Percentiles rank a stretch among this genome's conserved stretches.
Conservation (phyloP, 2,888 invertebrate species). For the Stegophylla sp. region DNA sequence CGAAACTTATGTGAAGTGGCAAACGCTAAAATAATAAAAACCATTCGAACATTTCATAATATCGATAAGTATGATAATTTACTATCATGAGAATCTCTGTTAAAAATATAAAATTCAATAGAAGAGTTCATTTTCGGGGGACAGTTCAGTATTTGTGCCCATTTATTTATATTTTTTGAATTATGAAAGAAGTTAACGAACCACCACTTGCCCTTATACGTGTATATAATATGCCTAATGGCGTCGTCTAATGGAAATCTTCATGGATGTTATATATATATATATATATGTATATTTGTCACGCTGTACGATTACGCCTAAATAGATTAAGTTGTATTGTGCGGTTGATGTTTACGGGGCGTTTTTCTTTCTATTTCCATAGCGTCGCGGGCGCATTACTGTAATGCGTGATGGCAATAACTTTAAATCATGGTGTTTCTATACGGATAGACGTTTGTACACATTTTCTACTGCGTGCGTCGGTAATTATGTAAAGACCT, state of each 20-base stretch:
- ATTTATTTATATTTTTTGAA: no score
- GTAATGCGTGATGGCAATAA: not conserved
- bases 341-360: slow-evolving; percentile 2
- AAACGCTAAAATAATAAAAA: no score
- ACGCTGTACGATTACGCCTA: not conserved
- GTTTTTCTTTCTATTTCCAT: slow-evolving; percentile 16
- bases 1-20: no score
- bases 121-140: no score
- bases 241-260: not conserved
- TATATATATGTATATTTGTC: not conserved
- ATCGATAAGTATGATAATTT: no score
- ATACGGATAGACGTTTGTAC: not conserved
- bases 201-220: not conserved
- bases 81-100: no score
- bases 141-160: no score
- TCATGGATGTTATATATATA: not conserved
- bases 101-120: no score
- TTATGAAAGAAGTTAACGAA: no score
- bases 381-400: not conserved
- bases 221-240: not conserved
- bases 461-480: not conserved
- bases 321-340: not conserved
- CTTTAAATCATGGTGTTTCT: no score
- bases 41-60: no score
- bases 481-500: not conserved